These are phyloP conservation scores for Marronus borbonicus DNA, from an alignment of 2,888 invertebrate genomes.

Conservation along the genomic window DNA sequence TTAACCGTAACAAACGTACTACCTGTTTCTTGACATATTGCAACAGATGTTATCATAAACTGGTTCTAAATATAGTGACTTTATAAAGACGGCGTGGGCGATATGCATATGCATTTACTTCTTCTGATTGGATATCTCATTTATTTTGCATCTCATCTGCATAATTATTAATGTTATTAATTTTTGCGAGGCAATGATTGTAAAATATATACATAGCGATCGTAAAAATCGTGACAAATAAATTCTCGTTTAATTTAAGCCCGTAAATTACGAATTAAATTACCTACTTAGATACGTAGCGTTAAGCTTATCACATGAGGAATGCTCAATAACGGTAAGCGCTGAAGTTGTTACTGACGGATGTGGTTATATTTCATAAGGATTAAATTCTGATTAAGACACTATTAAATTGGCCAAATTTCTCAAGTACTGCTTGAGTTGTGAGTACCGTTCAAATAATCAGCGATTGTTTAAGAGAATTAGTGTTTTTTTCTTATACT, in stretches of 20 bases:
- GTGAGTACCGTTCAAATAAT: too few relatives aligned
- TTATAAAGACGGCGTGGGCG: conserved; percentile 46
- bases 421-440: too few relatives aligned
- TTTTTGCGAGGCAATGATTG: conserved; percentile 39
- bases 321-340: too few relatives aligned
- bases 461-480: too few relatives aligned
- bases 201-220: conserved; percentile 26
- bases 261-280: not conserved
- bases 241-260: conserved; percentile 23
- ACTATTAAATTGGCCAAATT: too few relatives aligned
- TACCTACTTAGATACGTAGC: too few relatives aligned
- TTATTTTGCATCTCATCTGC: conserved; percentile 43
- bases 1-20: conserved; percentile 42
- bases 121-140: conserved; percentile 45
- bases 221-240: conserved; percentile 39
- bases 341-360: too few relatives aligned
- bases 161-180: conserved; percentile 46
- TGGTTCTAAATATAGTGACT: conserved; percentile 46
- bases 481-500: too few relatives aligned
- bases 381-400: too few relatives aligned
- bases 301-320: too few relatives aligned
- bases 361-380: too few relatives aligned
- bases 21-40: conserved; percentile 46
- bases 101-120: conserved; percentile 37
- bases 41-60: conserved; percentile 47